Evolutionary conservation across 2,797 vertebrate species (phyloP).

Genomic region (Diglossa cyanea): DNA sequence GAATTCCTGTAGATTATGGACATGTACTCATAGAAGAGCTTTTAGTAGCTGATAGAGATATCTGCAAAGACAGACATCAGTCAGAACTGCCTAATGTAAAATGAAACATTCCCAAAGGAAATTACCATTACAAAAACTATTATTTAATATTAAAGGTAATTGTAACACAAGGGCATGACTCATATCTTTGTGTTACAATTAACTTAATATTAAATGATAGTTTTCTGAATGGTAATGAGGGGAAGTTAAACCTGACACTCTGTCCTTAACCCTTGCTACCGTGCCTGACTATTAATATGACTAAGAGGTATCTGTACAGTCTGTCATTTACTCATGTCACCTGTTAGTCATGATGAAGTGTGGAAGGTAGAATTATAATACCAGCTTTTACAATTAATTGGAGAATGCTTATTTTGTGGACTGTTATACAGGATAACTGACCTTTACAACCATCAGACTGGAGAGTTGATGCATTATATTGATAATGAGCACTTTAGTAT

Average conservation of each 20-base stretch:
- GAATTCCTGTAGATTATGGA: background rate
- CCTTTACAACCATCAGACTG: background rate
- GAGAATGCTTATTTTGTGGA: background rate
- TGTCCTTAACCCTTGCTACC: conserved; percentile 45
- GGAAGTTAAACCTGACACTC: conserved; percentile 47
- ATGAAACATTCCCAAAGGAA: conserved; percentile 57
- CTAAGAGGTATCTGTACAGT: background rate
- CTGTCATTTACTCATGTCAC: conserved; percentile 23
- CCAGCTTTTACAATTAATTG: conserved; percentile 1
- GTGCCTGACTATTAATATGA: conserved; percentile 13
- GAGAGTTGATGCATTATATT: background rate
- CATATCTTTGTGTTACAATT: conserved; percentile 67
- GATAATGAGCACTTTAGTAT: background rate
- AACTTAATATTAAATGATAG: conserved; percentile 61
- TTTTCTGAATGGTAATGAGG: conserved; percentile 59
- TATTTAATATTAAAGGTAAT: conserved; percentile 68
- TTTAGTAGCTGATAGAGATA: conserved; percentile 33
- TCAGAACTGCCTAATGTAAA: conserved; percentile 48
- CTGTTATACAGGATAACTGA: conserved; percentile 21
- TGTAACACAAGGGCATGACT: conserved; percentile 66
- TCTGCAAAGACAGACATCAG: conserved; percentile 45
- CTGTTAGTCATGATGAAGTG: background rate
- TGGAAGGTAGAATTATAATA: background rate
- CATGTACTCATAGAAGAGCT: background rate
- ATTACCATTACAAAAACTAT: conserved; percentile 64